Evolutionary conservation across 2,888 invertebrate species (phyloP), one percentile per base, ranked within the genome.

Genomic region (Lithophane socia): DNA sequence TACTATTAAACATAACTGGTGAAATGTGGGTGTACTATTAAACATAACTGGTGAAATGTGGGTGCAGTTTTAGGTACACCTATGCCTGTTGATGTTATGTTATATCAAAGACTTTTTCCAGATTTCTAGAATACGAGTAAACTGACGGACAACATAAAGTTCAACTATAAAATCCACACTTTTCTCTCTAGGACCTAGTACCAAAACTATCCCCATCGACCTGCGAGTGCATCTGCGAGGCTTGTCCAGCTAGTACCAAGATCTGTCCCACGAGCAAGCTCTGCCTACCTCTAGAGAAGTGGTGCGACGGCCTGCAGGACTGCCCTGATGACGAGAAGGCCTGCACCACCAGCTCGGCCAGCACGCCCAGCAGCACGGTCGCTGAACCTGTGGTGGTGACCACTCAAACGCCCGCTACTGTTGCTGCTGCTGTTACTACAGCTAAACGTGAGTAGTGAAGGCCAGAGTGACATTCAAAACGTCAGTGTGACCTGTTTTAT

Each of bases 251-350:
- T n/a, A 97, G 97, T 37, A 97, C 97, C 24, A 97, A 95, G 64
- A 94, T 98, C 44, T 99, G 99, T 88, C 98, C 98, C 2, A 98
- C 98, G 0, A 98, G 98, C 91, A 97, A 98, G 78, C 95, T 97
- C 71, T 99, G 99, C 90, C 97, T 99, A 24, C 96, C 97, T 0
- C 96, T 97, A 60, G 94, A 97, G 0, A 94, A 97, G 18, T 99
- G 99, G 98, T 99, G 99, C 91, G 98, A 99, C 91, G 98, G 98
- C 0, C 94, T 98, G 0, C 97, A 97, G 82, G 98, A 99, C 93
- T 99, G 99, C 89, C 97, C 98, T 0, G 98, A 99, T 90, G 99
- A 99, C 92, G 99, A 99, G 94, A 93, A 94, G 4, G 95, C 97
- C 77, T 99, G 99, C 88, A 90, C 37, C 2, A 90, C 92, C 29